Evolutionary conservation across 1,140 invertebrate species (phyloP), one percentile per base, ranked within the genome.

Genomic region (Drosophila watanabei): DNA sequence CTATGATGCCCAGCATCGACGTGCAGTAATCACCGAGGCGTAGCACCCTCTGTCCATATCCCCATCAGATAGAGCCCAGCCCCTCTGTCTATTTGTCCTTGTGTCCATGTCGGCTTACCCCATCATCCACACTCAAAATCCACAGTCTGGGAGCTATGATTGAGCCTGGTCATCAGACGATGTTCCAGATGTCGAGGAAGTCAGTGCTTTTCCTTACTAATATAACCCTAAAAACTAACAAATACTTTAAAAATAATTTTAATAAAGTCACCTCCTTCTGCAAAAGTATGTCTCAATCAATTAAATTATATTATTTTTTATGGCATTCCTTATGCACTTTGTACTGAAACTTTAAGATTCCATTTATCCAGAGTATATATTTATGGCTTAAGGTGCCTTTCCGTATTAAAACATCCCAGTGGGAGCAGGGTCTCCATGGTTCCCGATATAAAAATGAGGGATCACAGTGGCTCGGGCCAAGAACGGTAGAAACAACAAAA

Each of bases 381-480:
- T 56, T 24, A 56, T 35, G 28, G 28, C 28, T 28, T 14, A 52
- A 61, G n/a, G 30, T 48, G 30, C 39, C 41, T 6, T 35, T 9
- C 9, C n/a, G 20, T 59, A 61, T 73, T 72, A 59, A 73, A 72
- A 14, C 46, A 14, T 60, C 46, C 37, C 56, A 16, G 5, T 41
- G 66, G 28, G 45, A 61, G 63, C 54, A 39, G n/a, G 51, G 49
- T 49, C 24, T 48, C 46, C 28, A 16, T n/a, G 64, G 49, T 51
- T 16, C 39, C n/a, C 43, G 41, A 72, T 83, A 77, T 66, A 81
- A 79, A 88, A 80, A 80, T 76, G 51, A 77, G 51, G 65, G 71
- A 77, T 88, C 73, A 85, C 68, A 71, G 32, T 64, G 81, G 66
- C 5, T 37, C 24, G 39, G 51, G 30, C 20, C 56, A 33, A 32